Base-by-base conservation (phyloP, 1,140 invertebrate species). In the Pseudomyrmex sp. region DNA sequence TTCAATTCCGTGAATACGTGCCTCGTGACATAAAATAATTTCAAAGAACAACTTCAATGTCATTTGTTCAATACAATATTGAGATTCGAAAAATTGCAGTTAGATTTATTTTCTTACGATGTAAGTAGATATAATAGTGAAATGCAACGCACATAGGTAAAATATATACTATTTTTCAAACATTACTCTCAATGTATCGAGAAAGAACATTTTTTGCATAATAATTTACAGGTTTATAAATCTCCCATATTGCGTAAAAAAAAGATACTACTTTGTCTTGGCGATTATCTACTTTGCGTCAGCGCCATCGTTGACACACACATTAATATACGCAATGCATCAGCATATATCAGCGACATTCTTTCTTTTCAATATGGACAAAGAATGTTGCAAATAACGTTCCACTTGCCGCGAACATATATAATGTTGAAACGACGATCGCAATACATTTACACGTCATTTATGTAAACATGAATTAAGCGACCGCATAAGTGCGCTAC, bases 271-370 rank as follows among this genome's bases (percentile, higher is more conserved):
- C 20, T 52, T 50, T 75, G 35, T 75, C 59, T 63, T 70, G 18
- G 12, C 50, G 7, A 82, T 73, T 69, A 72, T n/a, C n/a, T 52
- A 8, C 63, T 13, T 77, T 76, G 82, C 82, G 62, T 77, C 76
- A 83, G 61, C 61, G 50, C 52, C 20, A 20, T 58, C 44, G 35
- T 13, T 66, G 73, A 79, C 50, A 26, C 66, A 77, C 66, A 52
- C 82, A 83, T 83, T 77, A 83, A 83, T 83, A 66, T 66, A 65
- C 20, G n/a, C 50, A 74, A 62, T 79, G 73, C 12, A 77, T 65
- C 80, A 54, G 20, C 35, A 35, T 18, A 26, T 35, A 46, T 15
- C 54, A 61, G 52, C 61, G 76, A 44, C 76, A 15, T 72, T 50
- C 76, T 80, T 70, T 80, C 66, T 50, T 59, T 61, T 15, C 13